Conservation (phyloP, 2,797 vertebrate species). For the Phoeniculus purpureus region DNA sequence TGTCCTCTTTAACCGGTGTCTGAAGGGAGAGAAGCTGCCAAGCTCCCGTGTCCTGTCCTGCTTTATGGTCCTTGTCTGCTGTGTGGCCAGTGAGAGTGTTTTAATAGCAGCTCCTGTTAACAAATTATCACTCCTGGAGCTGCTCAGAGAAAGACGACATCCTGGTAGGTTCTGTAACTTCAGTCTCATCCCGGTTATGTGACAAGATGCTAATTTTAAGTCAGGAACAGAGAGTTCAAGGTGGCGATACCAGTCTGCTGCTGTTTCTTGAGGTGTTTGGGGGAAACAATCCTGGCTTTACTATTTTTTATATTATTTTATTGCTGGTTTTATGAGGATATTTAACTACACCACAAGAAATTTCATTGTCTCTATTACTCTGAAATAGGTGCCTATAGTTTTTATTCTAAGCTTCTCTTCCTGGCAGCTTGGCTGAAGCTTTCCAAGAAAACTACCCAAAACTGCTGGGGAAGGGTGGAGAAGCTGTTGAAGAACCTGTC, state of each 20-base stretch:
- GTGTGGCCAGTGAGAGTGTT: background rate
- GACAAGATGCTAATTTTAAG: background rate
- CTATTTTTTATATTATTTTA: background rate
- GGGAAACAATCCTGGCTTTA: background rate
- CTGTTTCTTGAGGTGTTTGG: background rate
- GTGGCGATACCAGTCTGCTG: background rate
- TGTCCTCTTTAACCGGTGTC: background rate
- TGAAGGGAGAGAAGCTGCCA: fast-evolving
- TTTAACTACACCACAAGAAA: background rate
- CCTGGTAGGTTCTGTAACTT: background rate
- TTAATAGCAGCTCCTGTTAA: background rate
- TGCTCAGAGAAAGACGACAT: background rate
- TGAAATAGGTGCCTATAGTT: background rate
- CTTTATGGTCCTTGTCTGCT: fast-evolving
- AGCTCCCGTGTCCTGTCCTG: background rate
- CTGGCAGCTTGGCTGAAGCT: background rate
- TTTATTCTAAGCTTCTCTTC: background rate
- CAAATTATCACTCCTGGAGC: background rate
- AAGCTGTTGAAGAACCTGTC: background rate
- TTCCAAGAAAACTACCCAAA: background rate
- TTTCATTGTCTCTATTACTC: background rate
- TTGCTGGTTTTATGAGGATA: background rate
- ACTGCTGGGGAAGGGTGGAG: background rate
- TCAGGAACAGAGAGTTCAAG: background rate
- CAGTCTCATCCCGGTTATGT: fast-evolving